Base-by-base conservation (phyloP, 1,140 invertebrate genomes). In the Drosophila murphyi region DNA sequence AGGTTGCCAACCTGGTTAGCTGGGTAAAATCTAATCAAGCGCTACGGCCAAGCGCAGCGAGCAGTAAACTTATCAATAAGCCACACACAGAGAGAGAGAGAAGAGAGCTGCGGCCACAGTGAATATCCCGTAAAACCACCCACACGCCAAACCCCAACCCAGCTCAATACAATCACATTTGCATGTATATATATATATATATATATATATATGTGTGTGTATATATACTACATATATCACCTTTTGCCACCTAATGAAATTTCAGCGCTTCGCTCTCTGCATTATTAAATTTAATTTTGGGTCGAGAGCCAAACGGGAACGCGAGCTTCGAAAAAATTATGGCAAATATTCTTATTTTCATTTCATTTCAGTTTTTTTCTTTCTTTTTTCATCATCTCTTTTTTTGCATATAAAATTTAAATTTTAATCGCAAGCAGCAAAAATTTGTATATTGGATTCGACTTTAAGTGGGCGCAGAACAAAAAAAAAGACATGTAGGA, bases 11-110 rank as follows among this genome's bases (percentile, higher is more conserved):
- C 57, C 61, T 62, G 61, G 47, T 64, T 68, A 35, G 51, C 50
- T 76, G 79, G 76, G n/a, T 68, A 88, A 85, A 88, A 88, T 89
- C 85, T 88, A 88, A 88, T 89, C 85, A 88, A 89, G 86, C 86
- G 81, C 85, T 88, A 86, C 69, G 85, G 85, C 80, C 76, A 50
- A 20, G 20, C 20, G 72, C 69, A 68, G 20, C 41, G 69, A 72
- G 12, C 68, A 72, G 52, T 10, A 70, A 71, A 73, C 72, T 73
- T 79, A 88, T 83, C 77, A 82, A 83, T 75, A 78, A 72, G 64
- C 78, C 76, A 78, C 76, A 73, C 60, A 65, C 56, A 57, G 52
- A 50, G 12, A 37, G 34, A 28, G 29, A 12, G 5, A 34, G 12
- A 43, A 7, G 7, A 10, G 12, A 57, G 29, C 47, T 43, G n/a